A percentile compares a stretch with the other conserved stretches of the same genome.
Evolutionary conservation across 2,113 vertebrate species (phyloP).

Genomic region (Poecile atricapillus): DNA sequence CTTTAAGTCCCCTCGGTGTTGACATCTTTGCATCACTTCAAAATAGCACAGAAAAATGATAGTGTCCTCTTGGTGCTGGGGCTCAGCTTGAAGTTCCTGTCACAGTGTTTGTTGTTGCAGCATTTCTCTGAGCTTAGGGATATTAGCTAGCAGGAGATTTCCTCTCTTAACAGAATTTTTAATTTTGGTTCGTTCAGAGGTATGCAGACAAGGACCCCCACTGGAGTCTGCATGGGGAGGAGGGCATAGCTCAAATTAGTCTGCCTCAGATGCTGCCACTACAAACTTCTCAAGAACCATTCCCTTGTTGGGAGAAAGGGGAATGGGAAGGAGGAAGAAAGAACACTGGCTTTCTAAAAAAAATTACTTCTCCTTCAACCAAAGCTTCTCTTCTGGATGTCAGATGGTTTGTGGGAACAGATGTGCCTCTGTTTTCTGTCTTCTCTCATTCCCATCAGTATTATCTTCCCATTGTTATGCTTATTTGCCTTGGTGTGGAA

Average conservation of each 20-base stretch:
- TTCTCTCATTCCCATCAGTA: not conserved
- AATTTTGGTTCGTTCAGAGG: constrained; percentile 1
- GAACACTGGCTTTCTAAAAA: not conserved
- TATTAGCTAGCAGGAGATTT: constrained; percentile 28
- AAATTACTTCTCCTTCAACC: not conserved
- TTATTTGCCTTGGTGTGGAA: not conserved
- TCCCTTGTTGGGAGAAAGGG: not conserved
- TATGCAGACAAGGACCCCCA: not conserved
- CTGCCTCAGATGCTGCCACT: not conserved
- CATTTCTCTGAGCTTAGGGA: not conserved
- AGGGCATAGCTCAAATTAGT: not conserved
- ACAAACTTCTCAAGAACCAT: not conserved
- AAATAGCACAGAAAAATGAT: not conserved
- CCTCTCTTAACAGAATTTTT: constrained; percentile 47
- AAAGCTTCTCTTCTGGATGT: not conserved
- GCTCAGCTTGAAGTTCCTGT: constrained; percentile 21
- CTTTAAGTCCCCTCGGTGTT: not conserved
- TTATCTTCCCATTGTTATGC: not conserved
- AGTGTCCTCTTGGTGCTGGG: not conserved
- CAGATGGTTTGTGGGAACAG: not conserved
- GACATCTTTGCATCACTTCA: constrained; percentile 9
- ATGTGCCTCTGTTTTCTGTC: not conserved
- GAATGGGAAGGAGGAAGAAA: not conserved
- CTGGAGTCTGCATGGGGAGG: not conserved
- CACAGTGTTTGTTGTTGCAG: not conserved